These are phyloP conservation scores for Triplophysa yarkandensis DNA, from an alignment of 2,797 vertebrate species.

Conservation along the genomic window DNA sequence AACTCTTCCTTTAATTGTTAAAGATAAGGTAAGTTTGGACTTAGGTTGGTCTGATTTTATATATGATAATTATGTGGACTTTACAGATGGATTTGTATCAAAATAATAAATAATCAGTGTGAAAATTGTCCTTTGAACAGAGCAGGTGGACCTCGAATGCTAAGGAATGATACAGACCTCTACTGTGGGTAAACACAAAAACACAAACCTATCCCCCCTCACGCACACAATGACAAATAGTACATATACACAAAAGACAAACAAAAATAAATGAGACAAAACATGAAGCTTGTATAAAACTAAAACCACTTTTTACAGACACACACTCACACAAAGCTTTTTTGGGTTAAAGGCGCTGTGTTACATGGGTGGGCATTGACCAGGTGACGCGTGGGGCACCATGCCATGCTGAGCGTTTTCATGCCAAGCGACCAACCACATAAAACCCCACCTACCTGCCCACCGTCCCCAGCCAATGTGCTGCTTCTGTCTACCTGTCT, in stretches of 20 bases:
- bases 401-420: slow-evolving; percentile 76
- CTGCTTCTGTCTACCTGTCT: slow-evolving; percentile 77
- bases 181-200: neutral
- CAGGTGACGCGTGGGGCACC: slow-evolving; percentile 61
- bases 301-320: slow-evolving; percentile 24
- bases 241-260: slow-evolving; percentile 27
- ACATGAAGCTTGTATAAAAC: slow-evolving; percentile 20
- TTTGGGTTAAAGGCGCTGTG: slow-evolving; percentile 53
- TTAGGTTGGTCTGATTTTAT: too few relatives aligned
- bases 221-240: slow-evolving; percentile 23
- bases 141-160: neutral
- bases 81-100: too few relatives aligned
- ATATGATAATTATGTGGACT: too few relatives aligned
- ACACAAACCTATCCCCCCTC: slow-evolving; percentile 13
- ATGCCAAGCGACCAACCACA: slow-evolving; percentile 71
- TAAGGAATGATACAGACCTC: neutral
- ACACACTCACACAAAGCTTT: slow-evolving; percentile 40
- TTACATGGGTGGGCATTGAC: slow-evolving; percentile 58
- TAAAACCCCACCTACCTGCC: slow-evolving; percentile 79
- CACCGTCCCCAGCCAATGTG: slow-evolving; percentile 75
- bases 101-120: too few relatives aligned
- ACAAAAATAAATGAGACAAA: slow-evolving; percentile 8
- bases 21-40: too few relatives aligned
- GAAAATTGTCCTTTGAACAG: too few relatives aligned
- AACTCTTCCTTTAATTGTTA: too few relatives aligned